Evolutionary conservation across 2,888 invertebrate genomes (phyloP).

Genomic region (Neoascia interrupta): DNA sequence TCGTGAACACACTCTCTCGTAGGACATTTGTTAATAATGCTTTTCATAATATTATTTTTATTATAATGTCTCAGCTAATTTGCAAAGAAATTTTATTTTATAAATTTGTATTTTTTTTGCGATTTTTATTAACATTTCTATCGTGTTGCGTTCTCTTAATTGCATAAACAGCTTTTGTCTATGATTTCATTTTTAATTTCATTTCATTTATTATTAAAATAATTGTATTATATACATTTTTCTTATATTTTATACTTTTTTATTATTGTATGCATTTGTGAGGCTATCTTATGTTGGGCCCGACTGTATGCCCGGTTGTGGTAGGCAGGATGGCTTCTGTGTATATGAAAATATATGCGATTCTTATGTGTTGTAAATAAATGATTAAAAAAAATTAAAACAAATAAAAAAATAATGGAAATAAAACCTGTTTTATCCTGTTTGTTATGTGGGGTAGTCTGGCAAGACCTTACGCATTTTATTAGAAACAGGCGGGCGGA

Average conservation of each 20-base stretch:
- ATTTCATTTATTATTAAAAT: slow-evolving; percentile 75
- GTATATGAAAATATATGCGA: slow-evolving; percentile 70
- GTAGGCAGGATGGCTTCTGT: slow-evolving; percentile 52
- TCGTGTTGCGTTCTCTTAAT: slow-evolving; percentile 30
- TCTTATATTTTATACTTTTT: slow-evolving; percentile 52
- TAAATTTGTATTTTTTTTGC: slow-evolving; percentile 12
- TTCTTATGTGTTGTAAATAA: slow-evolving; percentile 69
- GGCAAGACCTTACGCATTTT: too few relatives aligned
- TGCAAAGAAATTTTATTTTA: slow-evolving; percentile 60
- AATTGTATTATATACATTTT: slow-evolving; percentile 69
- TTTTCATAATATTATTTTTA: too few relatives aligned
- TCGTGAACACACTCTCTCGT: background rate
- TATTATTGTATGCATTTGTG: slow-evolving; percentile 45
- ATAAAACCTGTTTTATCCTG: too few relatives aligned
- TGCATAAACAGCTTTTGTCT: slow-evolving; percentile 62
- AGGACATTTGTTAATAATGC: slow-evolving; percentile 27
- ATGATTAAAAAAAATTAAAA: slow-evolving; percentile 71
- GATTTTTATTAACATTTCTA: too few relatives aligned
- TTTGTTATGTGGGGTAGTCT: too few relatives aligned
- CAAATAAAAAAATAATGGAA: slow-evolving; percentile 72
- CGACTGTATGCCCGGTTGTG: slow-evolving; percentile 59
- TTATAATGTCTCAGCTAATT: slow-evolving; percentile 60
- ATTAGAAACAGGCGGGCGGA: too few relatives aligned
- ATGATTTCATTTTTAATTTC: slow-evolving; percentile 66
- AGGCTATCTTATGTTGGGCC: slow-evolving; percentile 47